Conservation (phyloP, 2,113 vertebrate species). For the Murina feae region DNA sequence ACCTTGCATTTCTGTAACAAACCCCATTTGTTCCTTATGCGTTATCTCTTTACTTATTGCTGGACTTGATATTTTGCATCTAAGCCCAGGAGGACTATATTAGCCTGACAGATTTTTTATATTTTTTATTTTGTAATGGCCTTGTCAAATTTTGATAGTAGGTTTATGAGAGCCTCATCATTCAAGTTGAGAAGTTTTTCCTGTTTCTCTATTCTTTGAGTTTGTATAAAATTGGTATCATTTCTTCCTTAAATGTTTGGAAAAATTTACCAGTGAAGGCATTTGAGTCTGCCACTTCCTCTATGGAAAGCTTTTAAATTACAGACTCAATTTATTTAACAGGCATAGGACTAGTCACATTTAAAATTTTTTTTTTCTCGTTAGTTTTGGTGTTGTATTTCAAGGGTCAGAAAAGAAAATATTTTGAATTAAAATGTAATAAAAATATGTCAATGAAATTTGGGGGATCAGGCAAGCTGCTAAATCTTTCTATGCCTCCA, state of each 20-base stretch:
- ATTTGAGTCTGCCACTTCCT: neutral
- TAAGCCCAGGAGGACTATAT: neutral
- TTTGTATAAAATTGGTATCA: neutral
- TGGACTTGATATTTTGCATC: neutral
- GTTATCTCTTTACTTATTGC: neutral
- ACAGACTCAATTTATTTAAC: neutral
- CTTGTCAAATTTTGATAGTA: neutral
- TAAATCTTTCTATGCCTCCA: neutral
- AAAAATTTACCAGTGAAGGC: neutral
- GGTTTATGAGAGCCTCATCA: neutral
- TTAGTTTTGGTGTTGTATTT: constrained; percentile 9
- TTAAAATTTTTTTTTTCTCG: constrained; percentile 18
- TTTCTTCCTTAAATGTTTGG: no score
- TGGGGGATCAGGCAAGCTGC: neutral
- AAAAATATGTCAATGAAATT: neutral
- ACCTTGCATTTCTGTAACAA: neutral
- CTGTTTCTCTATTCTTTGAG: neutral
- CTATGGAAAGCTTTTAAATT: neutral
- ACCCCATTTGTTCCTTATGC: neutral
- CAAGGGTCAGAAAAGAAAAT: neutral
- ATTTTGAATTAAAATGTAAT: constrained; percentile 14
- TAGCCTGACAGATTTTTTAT: neutral
- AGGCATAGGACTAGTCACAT: neutral
- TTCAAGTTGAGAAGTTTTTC: neutral
- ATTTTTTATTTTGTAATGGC: neutral